A percentile compares a stretch with the other conserved stretches of the same genome.
phyloP scores from a whole-genome alignment of 2,797 vertebrate species.

The Bradypodion pumilum region DNA sequence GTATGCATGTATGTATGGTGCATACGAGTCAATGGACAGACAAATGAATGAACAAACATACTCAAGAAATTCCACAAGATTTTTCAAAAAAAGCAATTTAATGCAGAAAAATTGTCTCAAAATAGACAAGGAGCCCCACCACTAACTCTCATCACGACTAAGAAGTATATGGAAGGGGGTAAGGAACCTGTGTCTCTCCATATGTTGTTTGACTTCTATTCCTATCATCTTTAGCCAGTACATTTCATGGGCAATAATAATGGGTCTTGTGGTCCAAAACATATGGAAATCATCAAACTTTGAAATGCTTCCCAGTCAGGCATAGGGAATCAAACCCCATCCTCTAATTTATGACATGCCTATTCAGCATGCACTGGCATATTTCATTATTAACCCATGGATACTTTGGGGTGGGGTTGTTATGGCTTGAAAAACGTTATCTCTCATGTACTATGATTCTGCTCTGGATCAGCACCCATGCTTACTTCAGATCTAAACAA shows the following conservation, averaged over 20 bases:
- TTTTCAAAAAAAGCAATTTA: too few species aligned
- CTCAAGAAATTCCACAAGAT: too few species aligned
- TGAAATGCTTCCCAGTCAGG: not conserved
- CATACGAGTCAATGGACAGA: too few species aligned
- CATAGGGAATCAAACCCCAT: not conserved
- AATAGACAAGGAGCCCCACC: too few species aligned
- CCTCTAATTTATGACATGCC: not conserved
- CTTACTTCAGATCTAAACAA: too few species aligned
- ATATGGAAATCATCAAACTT: not conserved
- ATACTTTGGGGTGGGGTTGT: not conserved
- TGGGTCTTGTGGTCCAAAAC: not conserved
- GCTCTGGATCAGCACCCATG: too few species aligned
- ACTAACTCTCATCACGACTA: too few species aligned
- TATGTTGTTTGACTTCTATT: not conserved
- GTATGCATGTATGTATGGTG: too few species aligned
- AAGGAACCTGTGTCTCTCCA: too few species aligned
- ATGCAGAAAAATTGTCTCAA: too few species aligned
- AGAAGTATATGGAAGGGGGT: too few species aligned
- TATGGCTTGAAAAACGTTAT: not conserved
- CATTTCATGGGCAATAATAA: not conserved
- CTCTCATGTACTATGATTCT: not conserved
- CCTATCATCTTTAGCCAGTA: not conserved
- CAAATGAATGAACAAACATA: too few species aligned
- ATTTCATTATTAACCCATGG: not conserved
- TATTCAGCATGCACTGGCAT: not conserved